Evolutionary conservation across 2,113 vertebrate species (phyloP).

Genomic region (Nannobrachium achirus): DNA sequence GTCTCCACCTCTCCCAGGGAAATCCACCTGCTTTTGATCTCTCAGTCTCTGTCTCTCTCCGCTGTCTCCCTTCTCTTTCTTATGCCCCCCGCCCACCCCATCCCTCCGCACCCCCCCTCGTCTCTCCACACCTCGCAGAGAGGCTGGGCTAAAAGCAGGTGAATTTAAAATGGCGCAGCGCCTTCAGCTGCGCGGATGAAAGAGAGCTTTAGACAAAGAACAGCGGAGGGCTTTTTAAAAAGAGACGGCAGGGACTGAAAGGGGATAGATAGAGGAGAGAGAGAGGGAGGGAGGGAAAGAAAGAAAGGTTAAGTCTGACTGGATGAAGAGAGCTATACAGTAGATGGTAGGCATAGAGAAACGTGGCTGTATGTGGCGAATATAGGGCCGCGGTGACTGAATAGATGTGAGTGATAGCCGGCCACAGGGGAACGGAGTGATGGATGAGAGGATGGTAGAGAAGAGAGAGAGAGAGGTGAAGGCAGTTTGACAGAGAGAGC

Average conservation of each 20-base stretch:
- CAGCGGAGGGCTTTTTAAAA: slow-evolving; percentile 52
- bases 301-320: slow-evolving; percentile 22
- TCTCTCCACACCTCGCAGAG: neutral
- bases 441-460: slow-evolving; percentile 13
- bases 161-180: slow-evolving; percentile 68
- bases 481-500: slow-evolving; percentile 14
- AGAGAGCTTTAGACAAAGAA: slow-evolving; percentile 75
- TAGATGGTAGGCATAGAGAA: slow-evolving; percentile 33
- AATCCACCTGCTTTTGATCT: slow-evolving; percentile 73
- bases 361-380: neutral
- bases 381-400: slow-evolving; percentile 40
- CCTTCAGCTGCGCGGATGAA: slow-evolving; percentile 66
- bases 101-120: slow-evolving; percentile 65
- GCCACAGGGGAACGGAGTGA: slow-evolving; percentile 27
- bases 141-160: slow-evolving; percentile 51
- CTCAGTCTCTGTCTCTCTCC: slow-evolving; percentile 3
- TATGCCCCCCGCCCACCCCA: slow-evolving; percentile 28
- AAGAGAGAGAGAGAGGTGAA: slow-evolving; percentile 12
- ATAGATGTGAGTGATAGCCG: slow-evolving; percentile 16
- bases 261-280: slow-evolving; percentile 46
- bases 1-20: slow-evolving; percentile 62
- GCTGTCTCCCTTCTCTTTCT: neutral
- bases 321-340: slow-evolving; percentile 43
- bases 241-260: slow-evolving; percentile 54
- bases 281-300: slow-evolving; percentile 32